Base-by-base conservation (phyloP, 2,888 invertebrate genomes). In the Imbricaverruca yamaguchii region DNA sequence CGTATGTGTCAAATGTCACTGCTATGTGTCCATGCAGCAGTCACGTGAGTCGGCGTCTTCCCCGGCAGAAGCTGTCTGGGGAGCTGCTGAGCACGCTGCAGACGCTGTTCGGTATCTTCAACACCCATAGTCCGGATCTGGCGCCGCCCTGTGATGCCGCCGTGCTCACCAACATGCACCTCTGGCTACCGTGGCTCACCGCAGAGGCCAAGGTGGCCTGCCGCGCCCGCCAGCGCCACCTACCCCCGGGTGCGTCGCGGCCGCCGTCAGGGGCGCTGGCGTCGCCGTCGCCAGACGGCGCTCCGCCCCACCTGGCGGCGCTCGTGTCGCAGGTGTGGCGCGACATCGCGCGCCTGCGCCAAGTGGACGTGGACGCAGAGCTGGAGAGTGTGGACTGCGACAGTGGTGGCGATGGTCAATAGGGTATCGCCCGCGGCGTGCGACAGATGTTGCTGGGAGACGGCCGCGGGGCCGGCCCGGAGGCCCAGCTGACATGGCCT, bases 11-110 rank as follows among this genome's bases (percentile, higher is more conserved):
- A 39, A 39, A 39, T 39, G 39, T 39, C 39, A 39, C 39, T 39
- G 39, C 4, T 4, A 39, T 39, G 39, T 39, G 4, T 39, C 39
- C 39, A 39, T 39, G 39, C 39, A 39, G 39, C 39, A 3, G 39
- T 39, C 39, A 39, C 39, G 39, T 39, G 39, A 39, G 39, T 39
- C 39, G 39, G 39, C 2, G 67, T 69, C 53, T 18, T 7, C 59
- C 59, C 53, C 74, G 18, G 18, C 74, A 74, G 74, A 18, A 25
- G 18, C 74, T 74, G 53, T 13, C 53, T 7, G 74, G 74, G 1
- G 53, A 74, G 53, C 74, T 74, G 13, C 74, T 74, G 39, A 74
- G 74, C 53, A 74, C 74, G 53, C 74, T 74, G 39, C 74, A 74
- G 74, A 7, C 8, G 74, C 74, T 74, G 53, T 74, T 74, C 74